Conservation (phyloP, 2,888 invertebrate genomes). For the Ennomos quercinarius region DNA sequence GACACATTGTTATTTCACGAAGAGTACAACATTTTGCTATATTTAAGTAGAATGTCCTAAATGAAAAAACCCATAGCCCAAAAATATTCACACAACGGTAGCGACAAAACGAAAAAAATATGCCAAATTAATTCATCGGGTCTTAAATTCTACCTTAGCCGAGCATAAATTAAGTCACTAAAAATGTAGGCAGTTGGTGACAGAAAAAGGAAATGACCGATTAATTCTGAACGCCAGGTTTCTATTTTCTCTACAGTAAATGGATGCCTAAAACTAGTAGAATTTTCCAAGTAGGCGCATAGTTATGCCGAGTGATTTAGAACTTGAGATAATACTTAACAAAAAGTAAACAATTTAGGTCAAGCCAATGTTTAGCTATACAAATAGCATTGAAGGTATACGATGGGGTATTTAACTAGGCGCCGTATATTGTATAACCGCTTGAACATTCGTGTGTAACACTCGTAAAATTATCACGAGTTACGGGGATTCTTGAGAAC, state of each 20-base stretch:
- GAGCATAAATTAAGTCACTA: slow-evolving; percentile 36
- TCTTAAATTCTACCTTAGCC: slow-evolving; percentile 24
- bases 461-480: slow-evolving; percentile 76
- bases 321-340: slow-evolving; percentile 42
- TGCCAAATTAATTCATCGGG: slow-evolving; percentile 21
- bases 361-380: slow-evolving; percentile 45
- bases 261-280: slow-evolving; percentile 37
- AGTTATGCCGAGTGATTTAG: slow-evolving; percentile 44
- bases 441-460: slow-evolving; percentile 75
- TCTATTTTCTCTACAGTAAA: slow-evolving; percentile 29
- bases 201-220: slow-evolving; percentile 38
- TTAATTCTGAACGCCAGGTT: slow-evolving; percentile 35
- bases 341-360: slow-evolving; percentile 55
- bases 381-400: slow-evolving; percentile 35
- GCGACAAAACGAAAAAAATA: slow-evolving; percentile 10
- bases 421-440: slow-evolving; percentile 53
- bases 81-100: no score
- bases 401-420: slow-evolving; percentile 46
- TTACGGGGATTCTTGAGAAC: slow-evolving; percentile 70
- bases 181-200: slow-evolving; percentile 35
- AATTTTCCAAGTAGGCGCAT: slow-evolving; percentile 40
- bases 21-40: no score
- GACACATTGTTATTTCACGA: no score
- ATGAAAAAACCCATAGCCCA: no score
- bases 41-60: no score